These are phyloP conservation scores for Chloromyia formosa DNA, from an alignment of 2,888 invertebrate genomes.

Conservation along the genomic window DNA sequence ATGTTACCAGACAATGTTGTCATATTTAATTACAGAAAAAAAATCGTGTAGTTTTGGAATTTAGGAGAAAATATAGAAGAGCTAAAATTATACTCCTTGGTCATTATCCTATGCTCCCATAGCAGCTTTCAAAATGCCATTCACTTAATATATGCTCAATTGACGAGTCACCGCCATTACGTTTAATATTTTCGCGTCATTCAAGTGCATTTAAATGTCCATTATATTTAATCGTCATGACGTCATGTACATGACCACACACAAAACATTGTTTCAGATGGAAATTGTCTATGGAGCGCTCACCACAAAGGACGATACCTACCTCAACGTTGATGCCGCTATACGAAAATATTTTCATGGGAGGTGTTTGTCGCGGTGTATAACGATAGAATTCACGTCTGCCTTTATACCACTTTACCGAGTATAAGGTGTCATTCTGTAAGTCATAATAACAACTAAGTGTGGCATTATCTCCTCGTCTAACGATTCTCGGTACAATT, in stretches of 20 bases:
- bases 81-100: no score
- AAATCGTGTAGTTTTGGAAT: no score
- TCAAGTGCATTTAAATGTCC: conserved; percentile 7
- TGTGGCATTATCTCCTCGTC: conserved; percentile 68
- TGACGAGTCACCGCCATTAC: no score
- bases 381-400: conserved; percentile 73
- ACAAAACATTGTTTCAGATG: neutral
- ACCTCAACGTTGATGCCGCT: conserved; percentile 71
- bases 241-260: neutral
- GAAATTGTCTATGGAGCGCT: neutral
- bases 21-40: no score
- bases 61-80: no score
- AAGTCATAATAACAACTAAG: conserved; percentile 72
- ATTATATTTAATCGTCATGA: conserved; percentile 19
- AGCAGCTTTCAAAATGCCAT: no score
- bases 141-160: no score
- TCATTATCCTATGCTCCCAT: no score
- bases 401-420: conserved; percentile 76
- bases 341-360: conserved; percentile 71
- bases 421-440: conserved; percentile 73
- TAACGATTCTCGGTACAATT: conserved; percentile 70
- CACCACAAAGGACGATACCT: conserved; percentile 54
- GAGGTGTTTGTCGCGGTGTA: conserved; percentile 71
- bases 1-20: no score
- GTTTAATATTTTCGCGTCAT: neutral